Evolutionary conservation across 2,113 vertebrate species (phyloP).

Genomic region (Gobiocypris rarus): DNA sequence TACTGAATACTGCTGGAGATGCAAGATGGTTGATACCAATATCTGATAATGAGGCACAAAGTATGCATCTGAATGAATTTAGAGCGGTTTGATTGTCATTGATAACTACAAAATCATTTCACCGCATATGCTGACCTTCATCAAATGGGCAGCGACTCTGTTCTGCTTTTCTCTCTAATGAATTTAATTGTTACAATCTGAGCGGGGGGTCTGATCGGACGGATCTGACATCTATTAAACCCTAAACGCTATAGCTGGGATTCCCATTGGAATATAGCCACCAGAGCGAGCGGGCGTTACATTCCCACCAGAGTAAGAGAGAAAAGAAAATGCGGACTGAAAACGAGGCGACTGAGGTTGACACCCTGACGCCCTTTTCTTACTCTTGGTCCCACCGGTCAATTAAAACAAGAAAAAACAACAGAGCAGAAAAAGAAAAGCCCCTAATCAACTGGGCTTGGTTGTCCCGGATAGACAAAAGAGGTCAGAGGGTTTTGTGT

Average conservation of each 20-base stretch:
- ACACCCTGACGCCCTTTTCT: conserved; percentile 43
- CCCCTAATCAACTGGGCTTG: conserved; percentile 65
- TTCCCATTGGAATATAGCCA: conserved; percentile 66
- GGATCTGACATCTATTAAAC: conserved; percentile 45
- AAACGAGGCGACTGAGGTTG: conserved; percentile 41
- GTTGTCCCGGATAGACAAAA: conserved; percentile 66
- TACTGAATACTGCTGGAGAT: background rate
- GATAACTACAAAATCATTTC: conserved; percentile 58
- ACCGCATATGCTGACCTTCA: conserved; percentile 43
- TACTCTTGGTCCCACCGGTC: conserved; percentile 60
- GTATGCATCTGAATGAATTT: conserved; percentile 47
- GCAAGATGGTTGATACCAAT: background rate
- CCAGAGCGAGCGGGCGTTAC: background rate
- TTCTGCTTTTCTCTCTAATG: conserved; percentile 63
- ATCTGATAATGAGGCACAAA: background rate
- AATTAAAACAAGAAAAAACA: conserved; percentile 71
- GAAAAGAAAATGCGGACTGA: conserved; percentile 36
- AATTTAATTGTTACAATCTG: conserved; percentile 67
- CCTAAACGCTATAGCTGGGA: conserved; percentile 53
- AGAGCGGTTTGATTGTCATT: conserved; percentile 53
- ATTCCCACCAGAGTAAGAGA: conserved; percentile 53
- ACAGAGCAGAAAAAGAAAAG: conserved; percentile 58
- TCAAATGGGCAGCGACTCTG: conserved; percentile 58
- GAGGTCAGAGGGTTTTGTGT: conserved; percentile 76
- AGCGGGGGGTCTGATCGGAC: conserved; percentile 58